phyloP scores from a whole-genome alignment of 1,140 invertebrate genomes.

The Daktulosphaira vitifoliae region DNA sequence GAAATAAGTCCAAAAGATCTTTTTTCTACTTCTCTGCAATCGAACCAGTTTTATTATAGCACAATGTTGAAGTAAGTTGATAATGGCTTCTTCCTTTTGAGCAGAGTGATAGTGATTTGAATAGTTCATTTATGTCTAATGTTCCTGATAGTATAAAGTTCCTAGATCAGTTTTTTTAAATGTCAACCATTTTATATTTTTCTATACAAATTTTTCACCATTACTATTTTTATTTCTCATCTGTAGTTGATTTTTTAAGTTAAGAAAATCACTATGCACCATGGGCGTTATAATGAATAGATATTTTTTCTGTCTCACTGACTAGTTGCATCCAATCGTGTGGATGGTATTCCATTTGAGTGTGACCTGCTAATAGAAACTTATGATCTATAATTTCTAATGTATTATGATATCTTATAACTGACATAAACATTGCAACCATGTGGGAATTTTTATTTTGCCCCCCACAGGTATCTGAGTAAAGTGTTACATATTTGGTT shows the following conservation, averaged over 20 bases:
- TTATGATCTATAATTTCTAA: conserved; percentile 39
- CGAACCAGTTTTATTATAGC: no score
- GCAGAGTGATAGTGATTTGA: no score
- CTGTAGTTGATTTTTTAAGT: background rate
- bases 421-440: no score
- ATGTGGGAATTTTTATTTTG: conserved; percentile 42
- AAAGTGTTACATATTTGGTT: background rate
- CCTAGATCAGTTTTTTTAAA: background rate
- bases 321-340: conserved; percentile 3
- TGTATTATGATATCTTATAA: conserved; percentile 16
- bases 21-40: no score
- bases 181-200: conserved; percentile 5
- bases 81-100: no score
- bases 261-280: background rate
- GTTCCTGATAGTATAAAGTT: no score
- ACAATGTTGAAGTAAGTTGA: no score
- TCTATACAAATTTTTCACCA: background rate
- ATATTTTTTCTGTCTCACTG: background rate
- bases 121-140: no score
- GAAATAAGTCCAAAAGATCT: no score
- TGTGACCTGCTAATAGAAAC: conserved; percentile 40
- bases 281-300: background rate
- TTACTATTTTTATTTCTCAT: background rate
- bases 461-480: conserved; percentile 39
- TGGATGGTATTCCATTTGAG: conserved; percentile 36